phyloP scores from a whole-genome alignment of 2,113 vertebrate genomes.

The Excalfactoria chinensis region DNA sequence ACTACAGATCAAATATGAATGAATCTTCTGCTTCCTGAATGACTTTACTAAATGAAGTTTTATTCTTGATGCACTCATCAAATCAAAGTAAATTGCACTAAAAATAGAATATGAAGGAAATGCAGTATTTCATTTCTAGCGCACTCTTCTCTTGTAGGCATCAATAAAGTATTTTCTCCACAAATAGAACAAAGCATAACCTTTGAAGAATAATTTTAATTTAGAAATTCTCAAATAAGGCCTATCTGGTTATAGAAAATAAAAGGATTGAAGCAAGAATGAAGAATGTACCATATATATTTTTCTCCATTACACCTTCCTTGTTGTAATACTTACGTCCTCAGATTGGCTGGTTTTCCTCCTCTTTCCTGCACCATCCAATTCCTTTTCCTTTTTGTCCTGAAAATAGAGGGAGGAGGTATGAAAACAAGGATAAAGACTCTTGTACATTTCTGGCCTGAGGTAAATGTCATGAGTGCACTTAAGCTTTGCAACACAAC shows the following conservation, averaged over 20 bases:
- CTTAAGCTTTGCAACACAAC: background rate
- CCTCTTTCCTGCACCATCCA: slow-evolving; percentile 90
- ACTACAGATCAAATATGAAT: background rate
- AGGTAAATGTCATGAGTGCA: background rate
- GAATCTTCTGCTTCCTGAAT: background rate
- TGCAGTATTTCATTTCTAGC: background rate
- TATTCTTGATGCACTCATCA: background rate
- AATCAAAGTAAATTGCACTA: background rate
- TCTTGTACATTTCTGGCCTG: background rate
- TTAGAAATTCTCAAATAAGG: background rate
- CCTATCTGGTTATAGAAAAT: background rate
- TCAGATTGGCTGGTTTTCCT: slow-evolving; percentile 95
- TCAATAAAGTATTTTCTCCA: background rate
- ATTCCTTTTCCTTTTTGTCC: slow-evolving; percentile 98
- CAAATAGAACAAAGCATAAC: accelerated
- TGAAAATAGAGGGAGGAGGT: slow-evolving; percentile 35
- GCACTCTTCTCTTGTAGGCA: background rate
- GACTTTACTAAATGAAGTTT: background rate
- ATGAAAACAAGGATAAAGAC: background rate
- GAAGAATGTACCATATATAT: background rate
- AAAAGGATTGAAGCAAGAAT: background rate
- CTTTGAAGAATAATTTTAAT: background rate
- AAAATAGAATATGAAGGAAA: background rate
- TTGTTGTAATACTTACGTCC: slow-evolving; percentile 83
- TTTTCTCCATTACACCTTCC: background rate